Conservation (phyloP, 2,113 vertebrate species). For the Spea bombifrons region DNA sequence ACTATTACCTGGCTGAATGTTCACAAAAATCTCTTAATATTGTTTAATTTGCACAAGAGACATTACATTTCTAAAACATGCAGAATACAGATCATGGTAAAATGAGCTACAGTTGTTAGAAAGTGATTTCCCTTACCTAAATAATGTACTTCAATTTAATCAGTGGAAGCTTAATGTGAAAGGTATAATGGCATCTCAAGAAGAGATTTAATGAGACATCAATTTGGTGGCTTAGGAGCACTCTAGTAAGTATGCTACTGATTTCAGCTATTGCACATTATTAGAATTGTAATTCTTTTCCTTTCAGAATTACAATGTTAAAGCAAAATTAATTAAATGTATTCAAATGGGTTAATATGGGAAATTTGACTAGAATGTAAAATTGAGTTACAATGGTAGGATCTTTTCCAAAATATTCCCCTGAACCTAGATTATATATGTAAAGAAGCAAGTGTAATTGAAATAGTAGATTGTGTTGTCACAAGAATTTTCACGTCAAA, state of each 20-base stretch:
- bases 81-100: conserved; percentile 60
- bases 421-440: not conserved
- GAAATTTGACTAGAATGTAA: not conserved
- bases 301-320: conserved; percentile 8
- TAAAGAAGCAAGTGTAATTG: not conserved
- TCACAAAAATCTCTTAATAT: conserved; percentile 56
- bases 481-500: not conserved
- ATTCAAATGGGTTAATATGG: not conserved
- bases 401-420: not conserved
- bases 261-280: conserved; percentile 21
- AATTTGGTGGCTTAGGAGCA: conserved; percentile 44
- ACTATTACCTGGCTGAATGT: conserved; percentile 55
- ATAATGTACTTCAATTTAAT: conserved; percentile 62
- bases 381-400: not conserved
- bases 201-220: conserved; percentile 54
- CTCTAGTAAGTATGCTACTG: conserved; percentile 22
- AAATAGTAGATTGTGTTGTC: not conserved
- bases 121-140: conserved; percentile 63
- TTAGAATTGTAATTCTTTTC: conserved; percentile 22
- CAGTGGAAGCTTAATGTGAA: conserved; percentile 57
- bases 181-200: conserved; percentile 57
- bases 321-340: conserved; percentile 23
- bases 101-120: conserved; percentile 57
- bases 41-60: conserved; percentile 59
- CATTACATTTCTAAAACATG: conserved; percentile 60